Conservation (phyloP, 1,140 invertebrate species). For the Daktulosphaira vitifoliae region DNA sequence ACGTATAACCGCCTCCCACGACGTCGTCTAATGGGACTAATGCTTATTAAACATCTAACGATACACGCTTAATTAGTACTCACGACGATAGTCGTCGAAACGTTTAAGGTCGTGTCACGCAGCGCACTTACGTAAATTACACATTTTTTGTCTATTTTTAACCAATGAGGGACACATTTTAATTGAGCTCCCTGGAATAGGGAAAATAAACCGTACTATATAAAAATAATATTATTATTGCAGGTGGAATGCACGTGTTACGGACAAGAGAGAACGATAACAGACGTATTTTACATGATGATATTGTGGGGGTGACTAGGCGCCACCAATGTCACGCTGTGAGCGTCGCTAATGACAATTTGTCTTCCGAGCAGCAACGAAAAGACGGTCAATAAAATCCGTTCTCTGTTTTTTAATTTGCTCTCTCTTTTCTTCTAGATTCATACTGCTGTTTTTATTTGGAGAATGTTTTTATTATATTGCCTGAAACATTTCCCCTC, state of each 20-base stretch:
- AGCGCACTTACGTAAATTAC: no score
- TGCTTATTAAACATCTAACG: no score
- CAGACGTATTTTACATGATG: conserved; percentile 19
- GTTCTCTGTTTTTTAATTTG: not conserved
- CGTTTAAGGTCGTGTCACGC: no score
- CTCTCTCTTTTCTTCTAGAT: not conserved
- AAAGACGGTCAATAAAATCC: conserved; percentile 18
- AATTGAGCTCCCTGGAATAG: no score
- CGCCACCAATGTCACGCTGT: conserved; percentile 31
- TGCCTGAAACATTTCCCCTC: not conserved
- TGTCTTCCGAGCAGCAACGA: conserved; percentile 2
- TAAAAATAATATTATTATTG: conserved; percentile 4
- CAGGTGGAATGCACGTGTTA: conserved; percentile 27
- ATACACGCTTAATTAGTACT: no score
- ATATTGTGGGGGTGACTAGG: conserved; percentile 26
- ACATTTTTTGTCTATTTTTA: no score
- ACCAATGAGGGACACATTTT: no score
- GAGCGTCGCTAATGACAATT: conserved; percentile 31
- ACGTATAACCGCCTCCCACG: not conserved
- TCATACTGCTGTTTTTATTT: not conserved
- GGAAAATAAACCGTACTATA: no score
- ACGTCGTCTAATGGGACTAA: not conserved
- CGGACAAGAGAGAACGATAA: not conserved
- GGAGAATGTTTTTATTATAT: conserved; percentile 11
- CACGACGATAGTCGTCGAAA: no score